Conservation (phyloP, 2,888 invertebrate genomes). For the Athetis lepigone region DNA sequence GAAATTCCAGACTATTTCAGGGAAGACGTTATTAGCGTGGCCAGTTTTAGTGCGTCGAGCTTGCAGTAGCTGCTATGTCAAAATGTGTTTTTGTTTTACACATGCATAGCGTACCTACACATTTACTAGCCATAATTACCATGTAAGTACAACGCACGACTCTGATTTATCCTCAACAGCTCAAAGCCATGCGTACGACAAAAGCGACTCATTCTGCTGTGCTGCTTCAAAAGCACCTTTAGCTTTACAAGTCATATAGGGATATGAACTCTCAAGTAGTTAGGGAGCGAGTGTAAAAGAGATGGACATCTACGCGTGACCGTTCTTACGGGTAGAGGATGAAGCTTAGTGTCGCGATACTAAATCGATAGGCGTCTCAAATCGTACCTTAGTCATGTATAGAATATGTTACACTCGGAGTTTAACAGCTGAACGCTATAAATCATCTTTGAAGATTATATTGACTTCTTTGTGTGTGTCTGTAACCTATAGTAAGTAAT, state of each 20-base stretch:
- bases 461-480: conserved; percentile 67
- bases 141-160: conserved; percentile 62
- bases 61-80: conserved; percentile 57
- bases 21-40: conserved; percentile 78
- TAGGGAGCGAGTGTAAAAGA: conserved; percentile 69
- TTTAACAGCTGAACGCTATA: conserved; percentile 66
- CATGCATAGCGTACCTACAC: conserved; percentile 59
- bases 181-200: conserved; percentile 61
- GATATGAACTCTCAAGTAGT: conserved; percentile 63
- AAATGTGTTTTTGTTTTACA: conserved; percentile 63
- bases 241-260: conserved; percentile 60
- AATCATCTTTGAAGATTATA: conserved; percentile 71
- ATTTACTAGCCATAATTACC: conserved; percentile 33
- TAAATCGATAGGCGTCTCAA: conserved; percentile 66
- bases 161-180: conserved; percentile 69
- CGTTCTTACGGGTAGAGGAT: conserved; percentile 76
- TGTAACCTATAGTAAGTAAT: conserved; percentile 34
- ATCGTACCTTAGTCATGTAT: conserved; percentile 57
- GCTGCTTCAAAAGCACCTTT: conserved; percentile 65
- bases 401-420: conserved; percentile 48
- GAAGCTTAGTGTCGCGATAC: conserved; percentile 70
- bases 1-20: conserved; percentile 85
- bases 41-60: conserved; percentile 70
- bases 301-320: conserved; percentile 76
- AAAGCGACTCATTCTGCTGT: conserved; percentile 63